These are phyloP conservation scores for Anoplophora glabripennis DNA, from an alignment of 1,140 invertebrate genomes.

Conservation along the genomic window DNA sequence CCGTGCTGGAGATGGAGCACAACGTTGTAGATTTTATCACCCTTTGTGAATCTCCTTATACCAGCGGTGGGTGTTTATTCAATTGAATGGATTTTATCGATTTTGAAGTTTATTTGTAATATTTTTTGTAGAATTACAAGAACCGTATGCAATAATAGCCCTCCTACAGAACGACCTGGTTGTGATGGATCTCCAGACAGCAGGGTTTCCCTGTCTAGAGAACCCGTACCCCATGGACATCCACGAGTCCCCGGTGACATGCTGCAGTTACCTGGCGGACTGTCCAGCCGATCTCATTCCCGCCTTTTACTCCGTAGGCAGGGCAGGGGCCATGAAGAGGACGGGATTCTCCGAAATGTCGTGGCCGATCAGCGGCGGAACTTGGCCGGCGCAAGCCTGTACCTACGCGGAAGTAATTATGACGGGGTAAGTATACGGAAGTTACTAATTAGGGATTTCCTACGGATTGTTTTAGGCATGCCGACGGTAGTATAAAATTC, in stretches of 20 bases:
- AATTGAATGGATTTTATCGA: too few species aligned
- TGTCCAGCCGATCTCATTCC: slow-evolving; percentile 96
- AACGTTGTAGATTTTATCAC: slow-evolving; percentile 96
- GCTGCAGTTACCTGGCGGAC: slow-evolving; percentile 93
- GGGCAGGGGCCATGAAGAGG: slow-evolving; percentile 50
- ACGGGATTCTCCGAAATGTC: slow-evolving; percentile 91
- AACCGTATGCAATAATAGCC: slow-evolving; percentile 96
- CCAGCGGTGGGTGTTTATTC: slow-evolving; percentile 66
- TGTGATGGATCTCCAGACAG: slow-evolving; percentile 91
- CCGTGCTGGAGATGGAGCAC: slow-evolving; percentile 98
- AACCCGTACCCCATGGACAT: slow-evolving; percentile 99
- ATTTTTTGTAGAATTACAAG: slow-evolving; percentile 78
- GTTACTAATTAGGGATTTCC: not conserved
- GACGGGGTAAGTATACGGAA: slow-evolving; percentile 69
- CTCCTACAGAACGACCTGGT: slow-evolving; percentile 97
- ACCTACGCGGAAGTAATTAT: slow-evolving; percentile 97
- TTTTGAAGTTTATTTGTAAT: not conserved
- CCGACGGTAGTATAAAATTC: slow-evolving; percentile 94
- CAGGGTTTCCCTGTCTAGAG: slow-evolving; percentile 97
- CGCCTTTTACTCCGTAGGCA: slow-evolving; percentile 71
- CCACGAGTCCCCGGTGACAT: slow-evolving; percentile 95
- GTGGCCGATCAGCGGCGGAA: slow-evolving; percentile 94
- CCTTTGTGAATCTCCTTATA: slow-evolving; percentile 90
- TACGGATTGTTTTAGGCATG: slow-evolving; percentile 68
- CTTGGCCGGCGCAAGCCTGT: slow-evolving; percentile 88